Evolutionary conservation across 2,888 invertebrate species (phyloP).

Genomic region (Folsomia candida): DNA sequence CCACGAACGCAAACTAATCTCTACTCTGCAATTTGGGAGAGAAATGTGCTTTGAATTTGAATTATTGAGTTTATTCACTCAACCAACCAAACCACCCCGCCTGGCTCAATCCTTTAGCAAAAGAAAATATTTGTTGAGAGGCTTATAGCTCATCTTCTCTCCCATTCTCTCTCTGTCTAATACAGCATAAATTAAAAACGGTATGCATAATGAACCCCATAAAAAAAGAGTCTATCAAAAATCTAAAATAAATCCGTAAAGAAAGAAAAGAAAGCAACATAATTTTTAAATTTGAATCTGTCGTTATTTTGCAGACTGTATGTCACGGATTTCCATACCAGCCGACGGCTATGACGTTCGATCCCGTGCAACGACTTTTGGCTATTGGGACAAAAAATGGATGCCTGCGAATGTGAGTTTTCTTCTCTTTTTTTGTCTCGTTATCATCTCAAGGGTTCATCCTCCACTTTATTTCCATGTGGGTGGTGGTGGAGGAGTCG

Average conservation of each 20-base stretch:
- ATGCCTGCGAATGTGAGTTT: conserved; percentile 81
- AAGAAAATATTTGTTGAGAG: neutral
- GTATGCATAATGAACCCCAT: neutral
- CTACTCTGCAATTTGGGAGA: neutral
- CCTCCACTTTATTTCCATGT: too few species aligned
- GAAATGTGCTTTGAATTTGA: neutral
- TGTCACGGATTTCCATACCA: conserved; percentile 98
- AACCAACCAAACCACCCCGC: too few species aligned
- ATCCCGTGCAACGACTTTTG: conserved; percentile 93
- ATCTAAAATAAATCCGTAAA: neutral
- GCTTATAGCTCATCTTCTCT: too few species aligned
- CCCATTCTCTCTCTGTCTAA: too few species aligned
- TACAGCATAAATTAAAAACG: neutral
- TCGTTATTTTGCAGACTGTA: conserved; percentile 72
- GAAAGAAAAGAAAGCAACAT: neutral
- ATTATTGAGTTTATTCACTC: neutral
- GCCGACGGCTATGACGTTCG: conserved; percentile 94
- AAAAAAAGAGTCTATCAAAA: neutral
- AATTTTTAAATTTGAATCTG: neutral
- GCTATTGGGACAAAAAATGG: conserved; percentile 96
- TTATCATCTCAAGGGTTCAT: too few species aligned
- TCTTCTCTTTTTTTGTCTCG: too few species aligned
- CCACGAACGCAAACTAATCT: neutral
- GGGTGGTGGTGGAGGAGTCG: too few species aligned
- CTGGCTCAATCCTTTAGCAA: neutral